Percentiles rank a stretch among this genome's conserved stretches.
These are phyloP conservation scores for Oxyruncus cristatus DNA, from an alignment of 2,113 vertebrate species.

Conservation along the genomic window DNA sequence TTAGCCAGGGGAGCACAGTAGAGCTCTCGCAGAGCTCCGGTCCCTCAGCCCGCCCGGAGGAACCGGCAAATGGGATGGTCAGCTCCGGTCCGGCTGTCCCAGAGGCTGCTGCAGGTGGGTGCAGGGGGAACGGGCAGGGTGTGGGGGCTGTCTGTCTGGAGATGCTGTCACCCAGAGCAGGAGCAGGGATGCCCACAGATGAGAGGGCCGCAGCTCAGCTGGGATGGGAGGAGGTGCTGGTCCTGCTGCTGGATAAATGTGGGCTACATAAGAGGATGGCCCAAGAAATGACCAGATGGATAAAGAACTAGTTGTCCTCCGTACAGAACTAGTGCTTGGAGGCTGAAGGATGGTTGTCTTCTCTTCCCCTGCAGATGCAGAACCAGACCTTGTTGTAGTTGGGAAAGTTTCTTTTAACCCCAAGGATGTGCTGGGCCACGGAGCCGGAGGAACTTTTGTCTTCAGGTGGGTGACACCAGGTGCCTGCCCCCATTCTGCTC, in stretches of 20 bases:
- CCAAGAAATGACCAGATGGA: not conserved
- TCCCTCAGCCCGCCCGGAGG: not conserved
- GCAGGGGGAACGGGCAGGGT: not conserved
- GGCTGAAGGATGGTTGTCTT: not conserved
- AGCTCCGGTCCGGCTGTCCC: not conserved
- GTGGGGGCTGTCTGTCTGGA: not conserved
- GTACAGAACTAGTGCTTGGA: not conserved
- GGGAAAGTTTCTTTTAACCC: constrained; percentile 93
- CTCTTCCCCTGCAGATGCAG: constrained; percentile 2
- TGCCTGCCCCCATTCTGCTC: too few relatives aligned
- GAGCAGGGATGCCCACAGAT: accelerated
- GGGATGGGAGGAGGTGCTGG: not conserved
- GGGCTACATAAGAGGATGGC: not conserved
- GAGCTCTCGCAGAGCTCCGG: not conserved
- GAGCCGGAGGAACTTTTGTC: constrained; percentile 91
- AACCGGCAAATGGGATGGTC: not conserved
- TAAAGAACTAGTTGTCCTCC: not conserved
- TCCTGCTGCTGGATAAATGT: not conserved
- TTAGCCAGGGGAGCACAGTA: not conserved
- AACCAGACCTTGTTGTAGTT: constrained; percentile 74
- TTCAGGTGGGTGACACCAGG: constrained; percentile 78
- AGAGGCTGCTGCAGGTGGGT: constrained; percentile 13
- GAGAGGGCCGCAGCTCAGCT: not conserved
- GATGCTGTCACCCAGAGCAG: not conserved
- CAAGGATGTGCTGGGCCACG: constrained; percentile 86